Percentiles rank a stretch among this genome's conserved stretches.
phyloP scores from a whole-genome alignment of 2,797 vertebrate genomes.

The Eremophila alpestris region DNA sequence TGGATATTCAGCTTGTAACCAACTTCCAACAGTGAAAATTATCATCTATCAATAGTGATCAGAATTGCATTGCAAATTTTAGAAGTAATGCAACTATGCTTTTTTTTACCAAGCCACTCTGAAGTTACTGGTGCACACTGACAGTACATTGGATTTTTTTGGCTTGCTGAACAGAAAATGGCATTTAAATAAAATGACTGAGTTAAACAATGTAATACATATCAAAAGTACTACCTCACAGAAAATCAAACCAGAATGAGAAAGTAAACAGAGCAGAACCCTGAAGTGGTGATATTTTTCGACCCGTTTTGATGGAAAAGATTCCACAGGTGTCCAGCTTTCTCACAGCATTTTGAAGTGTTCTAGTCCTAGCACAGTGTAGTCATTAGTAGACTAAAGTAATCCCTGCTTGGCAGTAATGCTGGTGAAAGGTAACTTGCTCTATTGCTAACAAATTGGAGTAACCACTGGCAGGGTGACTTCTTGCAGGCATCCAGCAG shows the following conservation, averaged over 20 bases:
- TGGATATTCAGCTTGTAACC: slow-evolving; percentile 70
- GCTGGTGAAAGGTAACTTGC: slow-evolving; percentile 78
- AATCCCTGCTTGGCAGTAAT: slow-evolving; percentile 74
- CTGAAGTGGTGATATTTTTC: slow-evolving; percentile 69
- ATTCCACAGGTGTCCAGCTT: slow-evolving; percentile 61
- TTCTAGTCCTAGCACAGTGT: slow-evolving; percentile 60
- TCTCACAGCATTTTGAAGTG: slow-evolving; percentile 51
- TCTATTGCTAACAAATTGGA: slow-evolving; percentile 68
- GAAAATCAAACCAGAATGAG: slow-evolving; percentile 49
- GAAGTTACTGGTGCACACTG: slow-evolving; percentile 25
- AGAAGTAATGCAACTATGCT: slow-evolving; percentile 47
- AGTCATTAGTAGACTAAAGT: slow-evolving; percentile 28
- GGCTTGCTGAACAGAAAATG: slow-evolving; percentile 66
- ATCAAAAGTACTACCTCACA: slow-evolving; percentile 51
- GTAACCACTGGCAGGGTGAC: slow-evolving; percentile 64
- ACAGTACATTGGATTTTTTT: slow-evolving; percentile 68
- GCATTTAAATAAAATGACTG: slow-evolving; percentile 52
- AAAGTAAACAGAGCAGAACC: slow-evolving; percentile 68
- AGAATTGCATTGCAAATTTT: slow-evolving; percentile 60
- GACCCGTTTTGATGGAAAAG: slow-evolving; percentile 74
- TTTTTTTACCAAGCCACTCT: slow-evolving; percentile 41
- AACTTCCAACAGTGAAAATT: slow-evolving; percentile 61
- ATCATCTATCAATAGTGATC: slow-evolving; percentile 32
- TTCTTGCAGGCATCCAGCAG: slow-evolving; percentile 47
- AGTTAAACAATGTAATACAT: slow-evolving; percentile 28